These are phyloP conservation scores for Neolamprologus fasciatus DNA, from an alignment of 2,113 vertebrate genomes.

Conservation along the genomic window DNA sequence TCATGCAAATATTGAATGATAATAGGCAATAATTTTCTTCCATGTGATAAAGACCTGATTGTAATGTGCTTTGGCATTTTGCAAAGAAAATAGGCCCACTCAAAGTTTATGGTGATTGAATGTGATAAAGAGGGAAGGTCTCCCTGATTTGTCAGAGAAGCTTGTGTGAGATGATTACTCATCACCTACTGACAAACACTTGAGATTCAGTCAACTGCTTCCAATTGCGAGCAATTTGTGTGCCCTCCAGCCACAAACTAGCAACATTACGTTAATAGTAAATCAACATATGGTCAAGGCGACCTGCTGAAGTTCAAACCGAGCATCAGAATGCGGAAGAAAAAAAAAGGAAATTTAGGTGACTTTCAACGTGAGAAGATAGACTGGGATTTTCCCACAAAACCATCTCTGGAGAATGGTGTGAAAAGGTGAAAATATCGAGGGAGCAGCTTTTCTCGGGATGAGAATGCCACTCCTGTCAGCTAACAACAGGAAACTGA, in stretches of 20 bases:
- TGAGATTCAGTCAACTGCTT: not conserved
- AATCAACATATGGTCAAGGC: not conserved
- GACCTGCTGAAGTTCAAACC: not conserved
- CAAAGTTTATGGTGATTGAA: not conserved
- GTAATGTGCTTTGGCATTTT: conserved; percentile 24
- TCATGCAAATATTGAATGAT: not conserved
- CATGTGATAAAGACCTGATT: not conserved
- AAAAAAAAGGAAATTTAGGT: not conserved
- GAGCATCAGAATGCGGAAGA: not conserved
- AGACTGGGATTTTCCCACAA: not conserved
- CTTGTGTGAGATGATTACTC: not conserved
- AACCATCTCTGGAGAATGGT: not conserved
- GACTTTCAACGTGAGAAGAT: not conserved
- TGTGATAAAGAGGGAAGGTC: not conserved
- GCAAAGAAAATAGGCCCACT: not conserved
- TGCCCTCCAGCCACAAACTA: not conserved
- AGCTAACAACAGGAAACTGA: not conserved
- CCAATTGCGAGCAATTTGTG: not conserved
- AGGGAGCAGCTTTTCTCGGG: not conserved
- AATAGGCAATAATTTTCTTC: not conserved
- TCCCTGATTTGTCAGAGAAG: not conserved
- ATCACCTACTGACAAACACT: not conserved
- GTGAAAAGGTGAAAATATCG: not conserved
- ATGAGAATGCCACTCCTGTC: not conserved
- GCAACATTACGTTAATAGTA: not conserved